Conservation (phyloP, 2,113 vertebrate genomes). For the Odontesthes bonariensis region DNA sequence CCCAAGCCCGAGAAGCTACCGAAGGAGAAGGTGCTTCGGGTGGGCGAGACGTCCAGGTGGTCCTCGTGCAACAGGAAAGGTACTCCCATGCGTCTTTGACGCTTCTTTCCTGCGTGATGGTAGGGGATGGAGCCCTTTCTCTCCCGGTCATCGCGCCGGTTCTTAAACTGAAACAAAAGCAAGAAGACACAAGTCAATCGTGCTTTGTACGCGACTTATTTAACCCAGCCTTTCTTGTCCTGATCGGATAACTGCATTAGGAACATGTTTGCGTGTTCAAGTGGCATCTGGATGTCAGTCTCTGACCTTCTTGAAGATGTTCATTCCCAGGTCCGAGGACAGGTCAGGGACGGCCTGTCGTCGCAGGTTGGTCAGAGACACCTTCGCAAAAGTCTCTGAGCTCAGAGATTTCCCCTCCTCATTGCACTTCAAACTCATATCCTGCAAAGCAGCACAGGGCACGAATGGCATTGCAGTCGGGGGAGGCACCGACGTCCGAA, state of each 20-base stretch:
- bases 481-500: not conserved
- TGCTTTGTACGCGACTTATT: too few species aligned
- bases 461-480: rapidly evolving
- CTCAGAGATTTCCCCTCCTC: constrained; percentile 95
- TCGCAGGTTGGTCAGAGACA: constrained; percentile 94
- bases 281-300: not conserved
- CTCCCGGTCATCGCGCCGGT: constrained; percentile 94
- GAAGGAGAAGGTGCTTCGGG: constrained; percentile 97
- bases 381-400: constrained; percentile 92
- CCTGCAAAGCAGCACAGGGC: constrained; percentile 77
- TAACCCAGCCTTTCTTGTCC: not conserved
- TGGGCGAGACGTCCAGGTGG: constrained; percentile 95
- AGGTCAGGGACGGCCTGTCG: constrained; percentile 96
- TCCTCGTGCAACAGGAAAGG: constrained; percentile 97
- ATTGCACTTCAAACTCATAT: constrained; percentile 95
- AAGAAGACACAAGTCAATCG: too few species aligned
- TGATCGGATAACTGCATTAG: not conserved
- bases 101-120: constrained; percentile 94
- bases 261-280: not conserved
- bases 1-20: constrained; percentile 96
- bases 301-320: constrained; percentile 96
- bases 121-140: constrained; percentile 97
- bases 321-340: constrained; percentile 95
- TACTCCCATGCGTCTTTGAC: constrained; percentile 93
- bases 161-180: constrained; percentile 88